Percentiles rank a stretch among this genome's conserved stretches.
Conservation (phyloP, 2,888 invertebrate species). For the Sesia apiformis region DNA sequence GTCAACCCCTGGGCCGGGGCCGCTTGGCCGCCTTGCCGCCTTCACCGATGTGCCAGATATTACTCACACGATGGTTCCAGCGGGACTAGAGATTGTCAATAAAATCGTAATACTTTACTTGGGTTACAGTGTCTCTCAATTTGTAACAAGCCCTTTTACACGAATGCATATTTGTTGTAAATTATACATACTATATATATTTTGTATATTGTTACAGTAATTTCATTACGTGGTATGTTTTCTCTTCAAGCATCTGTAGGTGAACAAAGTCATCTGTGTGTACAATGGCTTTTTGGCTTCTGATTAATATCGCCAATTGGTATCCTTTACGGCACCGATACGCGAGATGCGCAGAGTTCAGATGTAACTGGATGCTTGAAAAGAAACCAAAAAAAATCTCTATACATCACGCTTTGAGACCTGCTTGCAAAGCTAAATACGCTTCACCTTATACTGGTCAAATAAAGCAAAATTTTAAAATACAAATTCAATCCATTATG, state of each 20-base stretch:
- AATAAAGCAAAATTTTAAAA: conserved; percentile 60
- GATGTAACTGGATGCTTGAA: conserved; percentile 55
- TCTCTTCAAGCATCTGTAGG: conserved; percentile 61
- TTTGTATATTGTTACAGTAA: conserved; percentile 73
- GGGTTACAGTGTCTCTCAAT: conserved; percentile 78
- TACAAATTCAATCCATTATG: conserved; percentile 54
- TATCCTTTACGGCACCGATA: background rate
- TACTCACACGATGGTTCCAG: conserved; percentile 73
- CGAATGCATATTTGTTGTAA: conserved; percentile 73
- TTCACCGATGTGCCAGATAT: conserved; percentile 37
- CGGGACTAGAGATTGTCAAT: conserved; percentile 82
- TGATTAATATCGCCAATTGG: too few species aligned
- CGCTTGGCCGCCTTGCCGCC: conserved; percentile 25
- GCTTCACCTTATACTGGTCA: conserved; percentile 52
- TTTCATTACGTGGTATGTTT: conserved; percentile 71
- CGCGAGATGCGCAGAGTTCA: background rate
- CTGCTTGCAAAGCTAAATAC: conserved; percentile 57
- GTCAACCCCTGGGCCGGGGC: conserved; percentile 8
- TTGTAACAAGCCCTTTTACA: conserved; percentile 78
- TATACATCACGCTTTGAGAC: conserved; percentile 70
- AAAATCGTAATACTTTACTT: conserved; percentile 72
- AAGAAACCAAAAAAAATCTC: conserved; percentile 69
- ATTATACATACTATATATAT: conserved; percentile 45
- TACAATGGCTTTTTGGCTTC: background rate
- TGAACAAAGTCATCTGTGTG: conserved; percentile 23